Conservation (phyloP, 2,888 invertebrate genomes). For the Agapostemon virescens region DNA sequence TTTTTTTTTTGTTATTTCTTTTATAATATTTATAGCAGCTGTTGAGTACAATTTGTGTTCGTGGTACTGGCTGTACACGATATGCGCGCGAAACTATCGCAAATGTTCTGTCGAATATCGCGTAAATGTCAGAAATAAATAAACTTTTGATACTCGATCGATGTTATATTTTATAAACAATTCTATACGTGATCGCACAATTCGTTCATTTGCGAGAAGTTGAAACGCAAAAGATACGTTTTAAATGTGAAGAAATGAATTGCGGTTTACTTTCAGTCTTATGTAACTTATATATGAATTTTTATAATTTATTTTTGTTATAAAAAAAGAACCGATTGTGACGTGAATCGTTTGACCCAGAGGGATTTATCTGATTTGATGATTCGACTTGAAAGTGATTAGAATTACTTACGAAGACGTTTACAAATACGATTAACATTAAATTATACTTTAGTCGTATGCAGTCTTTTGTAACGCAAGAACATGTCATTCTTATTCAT, state of each 20-base stretch:
- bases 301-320: not conserved
- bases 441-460: not conserved
- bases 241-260: not conserved
- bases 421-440: conserved; percentile 7
- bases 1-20: not conserved
- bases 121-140: not conserved
- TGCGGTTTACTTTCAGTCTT: not conserved
- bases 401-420: not conserved
- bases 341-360: not conserved
- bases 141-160: not conserved
- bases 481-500: not conserved
- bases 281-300: not conserved
- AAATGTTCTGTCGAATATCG: conserved; percentile 12
- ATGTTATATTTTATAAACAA: not conserved
- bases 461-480: not conserved
- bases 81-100: conserved; percentile 10
- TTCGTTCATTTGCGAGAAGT: not conserved
- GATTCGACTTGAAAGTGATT: not conserved
- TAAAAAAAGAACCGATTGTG: not conserved
- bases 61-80: conserved; percentile 11
- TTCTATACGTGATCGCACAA: not conserved
- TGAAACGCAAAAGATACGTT: not conserved
- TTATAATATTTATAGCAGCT: not conserved
- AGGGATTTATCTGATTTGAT: not conserved
- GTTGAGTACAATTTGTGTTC: conserved; percentile 14